These are phyloP conservation scores for Tenebrio molitor DNA, from an alignment of 1,140 invertebrate genomes.

Conservation along the genomic window DNA sequence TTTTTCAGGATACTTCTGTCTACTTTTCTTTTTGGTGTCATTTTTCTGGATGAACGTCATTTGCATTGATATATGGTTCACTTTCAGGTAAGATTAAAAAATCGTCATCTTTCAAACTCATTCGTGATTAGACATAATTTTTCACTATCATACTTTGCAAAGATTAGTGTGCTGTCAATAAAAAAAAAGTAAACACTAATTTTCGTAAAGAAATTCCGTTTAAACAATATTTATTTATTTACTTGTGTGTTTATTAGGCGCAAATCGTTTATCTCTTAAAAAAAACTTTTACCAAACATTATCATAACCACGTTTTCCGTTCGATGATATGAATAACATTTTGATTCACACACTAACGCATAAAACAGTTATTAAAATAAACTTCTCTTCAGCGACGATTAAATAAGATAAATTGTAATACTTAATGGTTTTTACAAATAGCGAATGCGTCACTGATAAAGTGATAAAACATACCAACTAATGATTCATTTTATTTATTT, in stretches of 20 bases:
- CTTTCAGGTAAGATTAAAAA: slow-evolving; percentile 64
- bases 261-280: not conserved
- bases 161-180: too few relatives aligned
- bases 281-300: slow-evolving; percentile 8
- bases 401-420: too few relatives aligned
- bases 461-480: too few relatives aligned
- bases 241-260: not conserved
- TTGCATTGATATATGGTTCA: slow-evolving; percentile 78
- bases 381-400: too few relatives aligned
- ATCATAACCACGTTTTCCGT: slow-evolving; percentile 30
- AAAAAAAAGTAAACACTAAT: too few relatives aligned
- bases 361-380: slow-evolving; percentile 21
- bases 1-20: slow-evolving; percentile 55
- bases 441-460: slow-evolving; percentile 10
- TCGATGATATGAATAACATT: slow-evolving; percentile 19
- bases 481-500: too few relatives aligned
- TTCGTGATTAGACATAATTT: too few relatives aligned
- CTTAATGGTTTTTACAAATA: too few relatives aligned
- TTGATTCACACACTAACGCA: slow-evolving; percentile 32
- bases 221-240: not conserved
- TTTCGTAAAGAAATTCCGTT: not conserved
- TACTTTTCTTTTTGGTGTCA: slow-evolving; percentile 80
- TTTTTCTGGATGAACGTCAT: slow-evolving; percentile 87
- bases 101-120: not conserved
- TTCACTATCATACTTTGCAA: too few relatives aligned